Evolutionary conservation across 2,888 invertebrate genomes (phyloP).

Genomic region (Ligdia adustata): DNA sequence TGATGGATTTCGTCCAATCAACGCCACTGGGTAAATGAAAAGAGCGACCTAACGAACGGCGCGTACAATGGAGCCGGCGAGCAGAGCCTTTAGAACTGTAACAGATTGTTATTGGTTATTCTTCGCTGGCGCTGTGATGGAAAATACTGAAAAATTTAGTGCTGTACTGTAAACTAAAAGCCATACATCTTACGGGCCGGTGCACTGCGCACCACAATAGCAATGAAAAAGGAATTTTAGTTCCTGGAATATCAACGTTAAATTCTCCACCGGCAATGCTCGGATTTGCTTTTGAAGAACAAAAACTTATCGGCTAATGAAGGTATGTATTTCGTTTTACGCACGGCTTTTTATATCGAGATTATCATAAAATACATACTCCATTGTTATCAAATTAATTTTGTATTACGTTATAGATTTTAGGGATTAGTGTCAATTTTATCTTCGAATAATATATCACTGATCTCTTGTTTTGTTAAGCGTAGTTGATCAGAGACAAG

Average conservation of each 20-base stretch:
- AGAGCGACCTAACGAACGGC: conserved; percentile 58
- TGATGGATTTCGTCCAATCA: conserved; percentile 66
- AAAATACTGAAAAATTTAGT: conserved; percentile 53
- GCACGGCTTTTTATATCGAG: background rate
- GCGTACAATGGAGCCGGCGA: conserved; percentile 47
- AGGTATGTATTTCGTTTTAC: too few relatives aligned
- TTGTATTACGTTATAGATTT: background rate
- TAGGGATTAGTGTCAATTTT: background rate
- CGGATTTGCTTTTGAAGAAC: too few relatives aligned
- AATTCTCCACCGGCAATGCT: too few relatives aligned
- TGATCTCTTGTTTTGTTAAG: background rate
- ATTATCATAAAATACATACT: background rate
- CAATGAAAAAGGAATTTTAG: too few relatives aligned
- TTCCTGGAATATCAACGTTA: too few relatives aligned
- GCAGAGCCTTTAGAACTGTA: conserved; percentile 54
- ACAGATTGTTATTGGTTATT: conserved; percentile 65
- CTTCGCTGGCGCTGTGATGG: conserved; percentile 38
- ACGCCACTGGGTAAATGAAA: conserved; percentile 59
- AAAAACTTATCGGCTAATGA: too few relatives aligned
- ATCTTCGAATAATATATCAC: background rate
- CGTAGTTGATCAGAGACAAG: too few relatives aligned
- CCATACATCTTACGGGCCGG: too few relatives aligned
- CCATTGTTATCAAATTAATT: background rate
- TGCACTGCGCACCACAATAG: too few relatives aligned
- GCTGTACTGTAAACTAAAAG: conserved; percentile 37